phyloP scores from a whole-genome alignment of 2,797 vertebrate genomes.

The Hippoglossus hippoglossus region DNA sequence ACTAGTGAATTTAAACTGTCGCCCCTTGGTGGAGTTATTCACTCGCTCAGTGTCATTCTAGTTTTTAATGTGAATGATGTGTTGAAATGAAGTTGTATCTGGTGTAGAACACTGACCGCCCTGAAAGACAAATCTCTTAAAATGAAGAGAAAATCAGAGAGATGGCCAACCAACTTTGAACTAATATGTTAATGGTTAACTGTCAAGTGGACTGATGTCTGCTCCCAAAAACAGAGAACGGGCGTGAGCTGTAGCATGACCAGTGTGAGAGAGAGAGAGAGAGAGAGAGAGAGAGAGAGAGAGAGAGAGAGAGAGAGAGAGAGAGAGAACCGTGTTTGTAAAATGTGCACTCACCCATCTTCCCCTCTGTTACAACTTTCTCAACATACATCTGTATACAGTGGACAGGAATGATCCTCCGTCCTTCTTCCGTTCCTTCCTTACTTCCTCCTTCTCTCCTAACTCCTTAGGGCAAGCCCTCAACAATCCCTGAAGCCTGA shows the following conservation, averaged over 20 bases:
- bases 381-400: slow-evolving; percentile 72
- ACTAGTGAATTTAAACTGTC: too few species aligned
- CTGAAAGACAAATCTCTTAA: slow-evolving; percentile 31
- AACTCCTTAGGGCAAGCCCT: slow-evolving; percentile 13
- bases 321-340: neutral
- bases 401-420: slow-evolving; percentile 19
- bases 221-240: slow-evolving; percentile 66
- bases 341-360: slow-evolving; percentile 81
- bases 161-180: slow-evolving; percentile 38
- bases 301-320: neutral
- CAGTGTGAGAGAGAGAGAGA: slow-evolving; percentile 3
- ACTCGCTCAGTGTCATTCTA: neutral
- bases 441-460: slow-evolving; percentile 8
- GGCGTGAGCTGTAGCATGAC: slow-evolving; percentile 28
- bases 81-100: neutral
- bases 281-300: neutral
- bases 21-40: too few species aligned
- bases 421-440: slow-evolving; percentile 10
- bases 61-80: neutral
- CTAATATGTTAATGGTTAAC: slow-evolving; percentile 85
- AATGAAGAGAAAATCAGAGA: slow-evolving; percentile 34
- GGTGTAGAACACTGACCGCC: neutral
- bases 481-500: slow-evolving; percentile 15
- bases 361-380: slow-evolving; percentile 81
- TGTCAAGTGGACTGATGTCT: slow-evolving; percentile 70